Evolutionary conservation across 2,888 invertebrate genomes (phyloP).

Genomic region (Carterocephalus palaemon): DNA sequence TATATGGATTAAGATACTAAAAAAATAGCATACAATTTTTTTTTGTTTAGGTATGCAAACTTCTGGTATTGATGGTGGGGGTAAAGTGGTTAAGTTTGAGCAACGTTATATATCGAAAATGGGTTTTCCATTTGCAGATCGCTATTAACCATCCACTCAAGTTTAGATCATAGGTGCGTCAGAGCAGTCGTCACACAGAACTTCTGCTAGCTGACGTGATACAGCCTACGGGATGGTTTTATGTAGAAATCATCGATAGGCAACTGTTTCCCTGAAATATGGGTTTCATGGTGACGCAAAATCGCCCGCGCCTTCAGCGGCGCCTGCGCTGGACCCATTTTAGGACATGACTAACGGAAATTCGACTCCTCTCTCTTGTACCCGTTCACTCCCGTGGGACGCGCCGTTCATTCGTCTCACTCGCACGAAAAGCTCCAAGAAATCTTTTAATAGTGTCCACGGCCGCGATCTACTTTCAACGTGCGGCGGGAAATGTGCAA

Average conservation of each 20-base stretch:
- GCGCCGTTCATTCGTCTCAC: conserved; percentile 62
- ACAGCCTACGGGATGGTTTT: conserved; percentile 54
- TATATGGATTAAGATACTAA: too few species aligned
- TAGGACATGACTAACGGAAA: conserved; percentile 86
- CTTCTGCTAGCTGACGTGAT: conserved; percentile 46
- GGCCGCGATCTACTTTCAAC: conserved; percentile 79
- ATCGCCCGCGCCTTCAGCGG: conserved; percentile 78
- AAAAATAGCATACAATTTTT: too few species aligned
- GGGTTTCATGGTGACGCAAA: conserved; percentile 74
- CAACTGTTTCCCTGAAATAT: conserved; percentile 73
- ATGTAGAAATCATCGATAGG: conserved; percentile 47
- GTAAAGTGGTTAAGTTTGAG: too few species aligned
- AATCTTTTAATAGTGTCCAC: conserved; percentile 81
- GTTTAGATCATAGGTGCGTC: conserved; percentile 61
- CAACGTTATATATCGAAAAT: too few species aligned
- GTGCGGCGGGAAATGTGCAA: conserved; percentile 73
- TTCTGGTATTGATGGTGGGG: too few species aligned
- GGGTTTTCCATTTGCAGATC: conserved; percentile 55
- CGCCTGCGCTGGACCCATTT: conserved; percentile 83
- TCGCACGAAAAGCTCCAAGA: conserved; percentile 76
- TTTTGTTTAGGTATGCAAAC: too few species aligned
- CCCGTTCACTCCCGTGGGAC: conserved; percentile 72
- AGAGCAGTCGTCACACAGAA: conserved; percentile 61
- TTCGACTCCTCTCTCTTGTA: conserved; percentile 78
- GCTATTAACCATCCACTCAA: conserved; percentile 69